Evolutionary conservation across 2,113 vertebrate species (phyloP).

Genomic region (Guaruba guarouba): DNA sequence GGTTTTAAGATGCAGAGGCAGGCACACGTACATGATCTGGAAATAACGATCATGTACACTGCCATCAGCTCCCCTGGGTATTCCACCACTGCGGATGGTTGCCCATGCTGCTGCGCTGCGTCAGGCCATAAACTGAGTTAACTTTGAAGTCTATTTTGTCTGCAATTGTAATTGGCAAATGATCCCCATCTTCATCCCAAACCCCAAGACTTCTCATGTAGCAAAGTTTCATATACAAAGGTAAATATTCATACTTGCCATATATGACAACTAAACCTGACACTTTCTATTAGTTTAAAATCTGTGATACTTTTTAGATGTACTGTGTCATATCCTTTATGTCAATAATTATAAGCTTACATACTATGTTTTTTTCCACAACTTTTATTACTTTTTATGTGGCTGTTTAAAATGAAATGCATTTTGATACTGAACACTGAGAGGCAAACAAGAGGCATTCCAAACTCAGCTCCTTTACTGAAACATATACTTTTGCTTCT

Average conservation of each 20-base stretch:
- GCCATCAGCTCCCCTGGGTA: background rate
- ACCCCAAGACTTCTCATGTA: background rate
- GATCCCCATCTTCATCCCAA: background rate
- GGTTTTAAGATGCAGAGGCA: background rate
- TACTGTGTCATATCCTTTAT: background rate
- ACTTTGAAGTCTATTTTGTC: background rate
- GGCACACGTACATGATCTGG: fast-evolving
- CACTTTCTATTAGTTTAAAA: background rate
- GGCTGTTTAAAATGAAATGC: background rate
- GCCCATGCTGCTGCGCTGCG: fast-evolving
- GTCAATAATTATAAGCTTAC: background rate
- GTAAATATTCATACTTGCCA: background rate
- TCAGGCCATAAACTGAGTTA: background rate
- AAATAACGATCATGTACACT: fast-evolving
- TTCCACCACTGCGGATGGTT: fast-evolving
- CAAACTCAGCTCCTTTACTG: background rate
- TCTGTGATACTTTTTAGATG: background rate
- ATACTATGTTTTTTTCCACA: background rate
- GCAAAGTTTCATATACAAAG: background rate
- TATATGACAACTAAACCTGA: background rate
- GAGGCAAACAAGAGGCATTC: background rate
- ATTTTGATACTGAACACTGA: background rate
- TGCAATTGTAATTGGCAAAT: background rate
- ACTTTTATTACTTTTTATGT: background rate
- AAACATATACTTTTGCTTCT: background rate